A percentile compares a stretch with the other conserved stretches of the same genome.
Evolutionary conservation across 1,140 invertebrate genomes (phyloP).

Genomic region (Drosophila mayri): DNA sequence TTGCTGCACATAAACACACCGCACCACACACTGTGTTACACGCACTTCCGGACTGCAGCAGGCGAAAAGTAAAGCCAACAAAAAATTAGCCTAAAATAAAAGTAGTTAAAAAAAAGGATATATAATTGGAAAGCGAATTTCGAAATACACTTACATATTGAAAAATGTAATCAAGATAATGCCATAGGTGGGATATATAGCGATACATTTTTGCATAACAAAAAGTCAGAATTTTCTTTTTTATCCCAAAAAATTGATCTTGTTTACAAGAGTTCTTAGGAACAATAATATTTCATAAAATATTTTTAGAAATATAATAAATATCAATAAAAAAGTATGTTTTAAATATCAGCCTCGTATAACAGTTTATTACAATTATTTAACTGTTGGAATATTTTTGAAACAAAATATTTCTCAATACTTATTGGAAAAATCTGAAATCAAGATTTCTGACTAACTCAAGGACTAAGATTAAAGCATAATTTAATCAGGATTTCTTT

Average conservation of each 20-base stretch:
- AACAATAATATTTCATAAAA: not conserved
- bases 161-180: not conserved
- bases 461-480: not conserved
- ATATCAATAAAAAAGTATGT: not conserved
- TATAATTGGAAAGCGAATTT: not conserved
- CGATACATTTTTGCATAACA: too few relatives aligned
- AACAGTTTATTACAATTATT: too few relatives aligned
- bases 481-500: not conserved
- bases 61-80: conserved; percentile 5
- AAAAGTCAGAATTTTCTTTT: too few relatives aligned
- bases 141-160: conserved; percentile 9
- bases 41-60: conserved; percentile 69
- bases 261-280: not conserved
- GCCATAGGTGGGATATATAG: not conserved
- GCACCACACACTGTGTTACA: conserved; percentile 40
- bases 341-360: not conserved
- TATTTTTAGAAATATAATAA: not conserved
- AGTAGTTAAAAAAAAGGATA: conserved; percentile 5
- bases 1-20: conserved; percentile 26
- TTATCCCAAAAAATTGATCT: not conserved
- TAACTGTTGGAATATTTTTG: not conserved
- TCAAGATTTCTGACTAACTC: not conserved
- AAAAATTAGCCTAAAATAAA: conserved; percentile 27
- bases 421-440: not conserved
- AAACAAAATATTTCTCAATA: not conserved